phyloP scores from a whole-genome alignment of 2,113 vertebrate genomes.

The Macquaria australasica region DNA sequence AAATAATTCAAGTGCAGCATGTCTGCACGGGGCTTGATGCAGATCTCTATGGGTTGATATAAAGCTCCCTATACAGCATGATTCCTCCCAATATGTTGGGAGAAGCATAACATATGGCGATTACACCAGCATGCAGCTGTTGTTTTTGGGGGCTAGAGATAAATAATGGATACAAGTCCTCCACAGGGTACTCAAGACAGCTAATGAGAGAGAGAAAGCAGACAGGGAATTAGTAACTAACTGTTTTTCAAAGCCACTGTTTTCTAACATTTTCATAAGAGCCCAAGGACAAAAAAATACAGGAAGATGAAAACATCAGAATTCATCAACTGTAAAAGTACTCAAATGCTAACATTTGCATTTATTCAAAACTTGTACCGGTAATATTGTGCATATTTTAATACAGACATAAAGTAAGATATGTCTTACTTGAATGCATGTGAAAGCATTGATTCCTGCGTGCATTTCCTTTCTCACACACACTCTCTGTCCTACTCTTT shows the following conservation, averaged over 20 bases:
- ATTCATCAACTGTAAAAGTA: slow-evolving; percentile 59
- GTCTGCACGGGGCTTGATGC: slow-evolving; percentile 35
- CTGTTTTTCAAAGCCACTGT: slow-evolving; percentile 76
- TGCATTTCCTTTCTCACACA: slow-evolving; percentile 19
- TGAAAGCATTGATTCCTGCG: slow-evolving; percentile 34
- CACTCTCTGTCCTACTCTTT: slow-evolving; percentile 18
- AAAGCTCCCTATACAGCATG: slow-evolving; percentile 59
- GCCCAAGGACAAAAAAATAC: slow-evolving; percentile 75
- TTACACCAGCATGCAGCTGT: slow-evolving; percentile 82
- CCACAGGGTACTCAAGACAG: slow-evolving; percentile 75
- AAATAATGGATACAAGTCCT: slow-evolving; percentile 83
- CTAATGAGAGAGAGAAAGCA: slow-evolving; percentile 81
- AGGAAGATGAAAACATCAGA: slow-evolving; percentile 65
- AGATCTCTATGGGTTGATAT: slow-evolving; percentile 67
- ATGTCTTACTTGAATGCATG: slow-evolving; percentile 15
- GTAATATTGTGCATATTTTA: slow-evolving; percentile 42
- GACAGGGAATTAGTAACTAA: slow-evolving; percentile 78
- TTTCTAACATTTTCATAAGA: slow-evolving; percentile 72
- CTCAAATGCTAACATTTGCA: slow-evolving; percentile 67
- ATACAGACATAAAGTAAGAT: slow-evolving; percentile 11
- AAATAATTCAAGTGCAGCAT: slow-evolving; percentile 46
- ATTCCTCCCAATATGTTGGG: slow-evolving; percentile 74
- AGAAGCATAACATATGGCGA: slow-evolving; percentile 75
- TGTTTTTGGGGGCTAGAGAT: slow-evolving; percentile 77
- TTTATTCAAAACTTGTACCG: slow-evolving; percentile 51